A percentile compares a stretch with the other conserved stretches of the same genome.
Evolutionary conservation across 2,113 vertebrate species (phyloP).

Genomic region (Pelecanoides urinatrix): DNA sequence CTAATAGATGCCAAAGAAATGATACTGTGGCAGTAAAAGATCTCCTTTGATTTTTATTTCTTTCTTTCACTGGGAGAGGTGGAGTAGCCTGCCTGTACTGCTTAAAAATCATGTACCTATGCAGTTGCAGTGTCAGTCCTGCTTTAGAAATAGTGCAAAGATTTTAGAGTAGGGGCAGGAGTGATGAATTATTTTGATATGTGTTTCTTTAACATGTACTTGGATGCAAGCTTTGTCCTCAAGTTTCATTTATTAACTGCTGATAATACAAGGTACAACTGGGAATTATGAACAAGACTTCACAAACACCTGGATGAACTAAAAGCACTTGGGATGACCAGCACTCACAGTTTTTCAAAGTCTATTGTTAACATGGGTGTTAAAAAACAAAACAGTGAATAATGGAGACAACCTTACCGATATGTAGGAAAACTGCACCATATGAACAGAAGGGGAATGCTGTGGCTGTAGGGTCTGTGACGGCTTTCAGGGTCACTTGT

Average conservation of each 20-base stretch:
- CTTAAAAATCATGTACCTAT: not conserved
- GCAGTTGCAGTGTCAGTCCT: not conserved
- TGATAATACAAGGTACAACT: not conserved
- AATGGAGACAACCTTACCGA: rapidly evolving
- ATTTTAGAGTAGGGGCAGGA: not conserved
- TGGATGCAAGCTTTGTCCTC: not conserved
- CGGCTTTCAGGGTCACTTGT: not conserved
- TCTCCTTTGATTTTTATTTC: not conserved
- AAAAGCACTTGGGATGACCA: not conserved
- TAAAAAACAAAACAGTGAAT: not conserved
- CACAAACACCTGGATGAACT: not conserved
- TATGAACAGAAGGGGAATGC: not conserved
- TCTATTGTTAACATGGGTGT: not conserved
- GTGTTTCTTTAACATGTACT: not conserved
- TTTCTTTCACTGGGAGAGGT: not conserved
- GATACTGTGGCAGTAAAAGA: not conserved
- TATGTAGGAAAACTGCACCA: not conserved
- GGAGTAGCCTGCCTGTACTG: not conserved
- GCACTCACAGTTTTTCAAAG: not conserved
- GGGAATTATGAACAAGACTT: not conserved
- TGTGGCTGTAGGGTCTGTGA: not conserved
- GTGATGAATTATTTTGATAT: not conserved
- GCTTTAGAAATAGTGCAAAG: not conserved
- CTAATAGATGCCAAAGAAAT: not conserved
- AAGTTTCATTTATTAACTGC: not conserved